A percentile compares a stretch with the other conserved stretches of the same genome.
phyloP scores from a whole-genome alignment of 2,888 invertebrate genomes.

The Amphiduros pacificus region DNA sequence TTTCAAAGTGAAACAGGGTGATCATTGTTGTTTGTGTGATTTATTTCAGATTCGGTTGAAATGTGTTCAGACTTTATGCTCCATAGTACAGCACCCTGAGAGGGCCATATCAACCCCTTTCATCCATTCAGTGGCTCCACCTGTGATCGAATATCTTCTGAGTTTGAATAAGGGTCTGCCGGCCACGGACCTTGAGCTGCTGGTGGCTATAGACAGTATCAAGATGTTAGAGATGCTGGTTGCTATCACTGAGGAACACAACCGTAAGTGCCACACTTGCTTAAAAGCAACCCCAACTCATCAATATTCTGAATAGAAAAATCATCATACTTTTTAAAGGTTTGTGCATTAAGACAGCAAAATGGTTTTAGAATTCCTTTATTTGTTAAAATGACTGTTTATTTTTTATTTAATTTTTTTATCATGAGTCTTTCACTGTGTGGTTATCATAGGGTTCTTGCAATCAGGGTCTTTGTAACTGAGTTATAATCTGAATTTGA shows the following conservation, averaged over 20 bases:
- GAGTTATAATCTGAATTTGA: background rate
- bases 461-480: background rate
- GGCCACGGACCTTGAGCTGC: slow-evolving; percentile 70
- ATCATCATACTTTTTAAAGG: too few species aligned
- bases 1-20: too few species aligned
- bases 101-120: slow-evolving; percentile 74
- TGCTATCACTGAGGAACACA: slow-evolving; percentile 73
- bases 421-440: too few species aligned
- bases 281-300: too few species aligned
- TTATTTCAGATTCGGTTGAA: slow-evolving; percentile 70
- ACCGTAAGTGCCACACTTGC: slow-evolving; percentile 72
- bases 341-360: too few species aligned
- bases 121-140: slow-evolving; percentile 79
- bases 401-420: too few species aligned
- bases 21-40: background rate
- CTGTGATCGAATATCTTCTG: slow-evolving; percentile 76
- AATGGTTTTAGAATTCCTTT: too few species aligned
- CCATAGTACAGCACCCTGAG: slow-evolving; percentile 76
- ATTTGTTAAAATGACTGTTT: too few species aligned
- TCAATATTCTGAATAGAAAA: too few species aligned
- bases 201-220: slow-evolving; percentile 74
- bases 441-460: too few species aligned
- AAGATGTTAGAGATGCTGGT: slow-evolving; percentile 76
- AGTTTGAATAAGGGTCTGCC: slow-evolving; percentile 68
- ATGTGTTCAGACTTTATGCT: slow-evolving; percentile 77